Evolutionary conservation across 2,888 invertebrate species (phyloP), one percentile per base, ranked within the genome.

Genomic region (Cataglyphis albicans): DNA sequence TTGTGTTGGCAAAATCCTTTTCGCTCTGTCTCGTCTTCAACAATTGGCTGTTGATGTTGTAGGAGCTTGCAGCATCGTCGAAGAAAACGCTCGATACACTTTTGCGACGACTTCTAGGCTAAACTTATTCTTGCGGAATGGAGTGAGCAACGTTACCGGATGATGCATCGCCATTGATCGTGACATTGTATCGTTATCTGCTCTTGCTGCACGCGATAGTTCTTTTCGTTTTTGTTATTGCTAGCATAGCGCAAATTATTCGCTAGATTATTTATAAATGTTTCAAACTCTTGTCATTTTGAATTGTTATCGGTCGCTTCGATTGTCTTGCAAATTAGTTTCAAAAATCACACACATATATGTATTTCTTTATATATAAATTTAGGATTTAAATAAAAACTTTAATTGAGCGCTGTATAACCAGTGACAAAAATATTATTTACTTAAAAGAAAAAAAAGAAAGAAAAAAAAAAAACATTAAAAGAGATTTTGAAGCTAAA

Each of bases 21-120:
- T 15, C 12, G 57, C 57, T 78, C 57, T 57, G 78, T 72, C 44
- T 59, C 15, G 76, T 38, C 9, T 70, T 78, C 57, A 78, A 78
- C 32, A 41, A 72, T 59, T 29, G 78, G 78, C 78, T 59, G 72
- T 80, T 80, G 72, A 80, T 80, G 78, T 80, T 80, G 18, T 80
- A 80, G 78, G 78, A 72, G 78, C 70, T 80, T 80, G 59, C 76
- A 76, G 76, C 29, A 72, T 70, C 78, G 70, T 59, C 78, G 72
- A 59, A 80, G 72, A 72, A 80, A 57, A 7, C 72, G 78, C 18
- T 80, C 78, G 72, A 80, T 80, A 80, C 78, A 80, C 44, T 80
- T 80, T 72, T 80, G 72, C 44, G 78, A 80, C 44, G 59, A 80
- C 78, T 44, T 80, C 78, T 80, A 80, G 12, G 35, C 70, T 44